phyloP scores from a whole-genome alignment of 2,113 vertebrate species.

The Athene cunicularia region DNA sequence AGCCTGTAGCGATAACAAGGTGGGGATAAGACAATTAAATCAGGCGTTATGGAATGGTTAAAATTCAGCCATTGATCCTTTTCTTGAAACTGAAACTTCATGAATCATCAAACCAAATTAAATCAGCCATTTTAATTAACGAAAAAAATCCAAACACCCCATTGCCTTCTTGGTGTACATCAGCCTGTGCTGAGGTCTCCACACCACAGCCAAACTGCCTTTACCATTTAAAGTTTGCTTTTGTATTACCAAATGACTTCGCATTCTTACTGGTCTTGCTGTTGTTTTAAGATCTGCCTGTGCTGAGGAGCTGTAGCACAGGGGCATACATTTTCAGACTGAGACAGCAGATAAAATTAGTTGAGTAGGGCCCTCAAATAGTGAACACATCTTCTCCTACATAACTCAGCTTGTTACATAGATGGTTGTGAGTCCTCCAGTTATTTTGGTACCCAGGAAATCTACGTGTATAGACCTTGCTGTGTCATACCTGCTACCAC shows the following conservation, averaged over 20 bases:
- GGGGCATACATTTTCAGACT: not conserved
- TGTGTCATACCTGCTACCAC: not conserved
- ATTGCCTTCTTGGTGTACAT: not conserved
- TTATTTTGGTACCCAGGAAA: not conserved
- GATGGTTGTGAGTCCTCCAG: not conserved
- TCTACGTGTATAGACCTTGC: accelerated
- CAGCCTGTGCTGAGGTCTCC: not conserved
- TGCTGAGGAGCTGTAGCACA: not conserved
- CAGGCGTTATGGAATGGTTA: not conserved
- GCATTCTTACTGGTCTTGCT: not conserved
- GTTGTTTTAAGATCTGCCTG: not conserved
- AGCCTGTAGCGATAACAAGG: not conserved
- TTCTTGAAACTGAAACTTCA: not conserved
- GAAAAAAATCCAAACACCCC: not conserved
- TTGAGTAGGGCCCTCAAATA: not conserved
- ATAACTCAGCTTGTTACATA: not conserved
- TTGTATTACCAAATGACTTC: not conserved
- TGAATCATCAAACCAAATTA: not conserved
- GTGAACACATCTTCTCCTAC: not conserved
- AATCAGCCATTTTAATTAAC: not conserved
- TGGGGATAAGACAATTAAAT: not conserved
- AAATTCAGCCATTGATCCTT: constrained; percentile 11
- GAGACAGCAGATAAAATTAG: not conserved
- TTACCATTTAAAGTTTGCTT: not conserved
- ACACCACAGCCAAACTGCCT: not conserved